Evolutionary conservation across 2,113 vertebrate species (phyloP), one percentile per base, ranked within the genome.

Genomic region (Nansenia antarctica): DNA sequence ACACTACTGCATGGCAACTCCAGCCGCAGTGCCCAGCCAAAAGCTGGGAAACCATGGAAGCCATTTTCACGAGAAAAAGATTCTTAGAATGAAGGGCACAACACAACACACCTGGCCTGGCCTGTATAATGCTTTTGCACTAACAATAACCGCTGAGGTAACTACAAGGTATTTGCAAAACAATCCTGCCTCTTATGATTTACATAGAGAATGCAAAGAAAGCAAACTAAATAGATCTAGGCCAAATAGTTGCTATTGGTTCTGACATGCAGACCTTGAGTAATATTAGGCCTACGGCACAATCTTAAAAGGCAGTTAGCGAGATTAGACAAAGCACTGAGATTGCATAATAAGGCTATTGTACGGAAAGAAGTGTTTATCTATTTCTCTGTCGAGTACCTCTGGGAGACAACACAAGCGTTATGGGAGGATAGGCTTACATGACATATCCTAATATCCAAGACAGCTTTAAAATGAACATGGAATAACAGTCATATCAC

Each of bases 161-260:
- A 24, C 5, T 3, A 29, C 22, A 12, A 53, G 47, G 24, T 7
- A 47, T n/a, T n/a, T 47, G 45, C 45, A 7, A 52, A 9, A 2
- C 32, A 11, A 30, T 32, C 11, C 27, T 35, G 29, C 11, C 4
- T 22, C 2, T 32, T 12, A 8, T 2, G 24, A 55, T 55, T 54
- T 67, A 54, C 32, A 55, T 39, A n/a, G n/a, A n/a, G n/a, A n/a
- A 67, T 55, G 52, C 32, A 55, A 54, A 67, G 2, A 30, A n/a
- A 64, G 37, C 39, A 39, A 22, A 26, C 53, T 27, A 24, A 52
- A 52, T 9, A 27, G n/a, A 55, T 55, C 53, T 12, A 54, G 24
- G 24, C 24, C n/a, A n/a, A n/a, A n/a, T n/a, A n/a, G n/a, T 27
- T 3, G 9, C 20, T 20, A 20, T 54, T 29, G 8, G 22, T 55